Evolutionary conservation across 2,888 invertebrate genomes (phyloP).

Genomic region (Abscondita cerata): DNA sequence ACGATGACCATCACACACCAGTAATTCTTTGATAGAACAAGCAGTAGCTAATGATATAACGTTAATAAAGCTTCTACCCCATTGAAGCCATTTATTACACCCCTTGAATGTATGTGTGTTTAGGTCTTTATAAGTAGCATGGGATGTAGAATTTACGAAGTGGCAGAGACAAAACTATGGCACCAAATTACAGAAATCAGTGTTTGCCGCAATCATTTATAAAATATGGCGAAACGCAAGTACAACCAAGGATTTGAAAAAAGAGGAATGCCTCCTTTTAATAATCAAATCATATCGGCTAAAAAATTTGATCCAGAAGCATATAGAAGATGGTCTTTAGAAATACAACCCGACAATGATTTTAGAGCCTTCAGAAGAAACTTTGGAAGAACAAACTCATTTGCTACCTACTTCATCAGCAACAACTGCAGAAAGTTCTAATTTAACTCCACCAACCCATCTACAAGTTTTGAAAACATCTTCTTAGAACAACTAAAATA

Average conservation of each 20-base stretch:
- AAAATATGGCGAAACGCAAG: constrained; percentile 17
- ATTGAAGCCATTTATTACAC: constrained; percentile 43
- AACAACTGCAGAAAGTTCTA: not conserved
- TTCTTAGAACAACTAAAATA: constrained; percentile 17
- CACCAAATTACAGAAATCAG: constrained; percentile 18
- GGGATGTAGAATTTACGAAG: constrained; percentile 19
- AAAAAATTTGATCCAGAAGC: constrained; percentile 19
- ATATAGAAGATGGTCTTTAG: constrained; percentile 6
- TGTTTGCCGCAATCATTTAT: constrained; percentile 6
- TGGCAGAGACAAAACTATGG: constrained; percentile 28
- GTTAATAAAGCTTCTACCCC: constrained; percentile 42
- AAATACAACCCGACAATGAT: not conserved
- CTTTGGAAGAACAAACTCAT: not conserved
- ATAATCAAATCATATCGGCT: constrained; percentile 14
- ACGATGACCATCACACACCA: constrained; percentile 46
- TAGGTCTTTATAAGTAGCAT: constrained; percentile 36
- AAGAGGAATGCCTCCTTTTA: constrained; percentile 10
- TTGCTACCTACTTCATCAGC: not conserved
- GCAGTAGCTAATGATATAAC: constrained; percentile 24
- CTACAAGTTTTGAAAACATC: constrained; percentile 10
- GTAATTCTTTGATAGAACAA: constrained; percentile 36
- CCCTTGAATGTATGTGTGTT: constrained; percentile 45
- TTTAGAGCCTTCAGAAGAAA: not conserved
- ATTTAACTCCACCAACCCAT: not conserved
- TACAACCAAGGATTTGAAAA: constrained; percentile 22